Conservation (phyloP, 2,888 invertebrate genomes). For the Xestia sexstrigata region DNA sequence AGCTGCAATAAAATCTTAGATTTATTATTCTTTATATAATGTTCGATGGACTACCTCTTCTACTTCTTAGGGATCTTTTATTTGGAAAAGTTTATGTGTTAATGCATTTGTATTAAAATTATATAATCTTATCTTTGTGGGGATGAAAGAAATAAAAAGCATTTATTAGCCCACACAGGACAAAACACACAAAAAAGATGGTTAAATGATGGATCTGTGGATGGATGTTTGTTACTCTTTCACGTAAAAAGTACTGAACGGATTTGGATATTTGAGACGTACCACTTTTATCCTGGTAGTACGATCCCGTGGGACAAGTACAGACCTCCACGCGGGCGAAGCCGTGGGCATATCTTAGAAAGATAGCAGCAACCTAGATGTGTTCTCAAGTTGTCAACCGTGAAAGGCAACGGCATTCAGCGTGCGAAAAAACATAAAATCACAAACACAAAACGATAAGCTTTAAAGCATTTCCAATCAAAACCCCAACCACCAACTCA, state of each 20-base stretch:
- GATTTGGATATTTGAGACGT: not conserved
- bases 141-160: too few species aligned
- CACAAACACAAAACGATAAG: not conserved
- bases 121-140: not conserved
- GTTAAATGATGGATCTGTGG: not conserved
- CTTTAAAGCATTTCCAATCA: not conserved
- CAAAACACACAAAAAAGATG: too few species aligned
- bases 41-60: not conserved
- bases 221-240: not conserved
- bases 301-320: not conserved
- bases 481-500: not conserved
- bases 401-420: not conserved
- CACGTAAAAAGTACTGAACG: not conserved
- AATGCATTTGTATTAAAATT: not conserved
- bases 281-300: not conserved
- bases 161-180: too few species aligned
- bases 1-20: not conserved
- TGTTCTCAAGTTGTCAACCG: not conserved
- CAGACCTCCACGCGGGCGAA: not conserved
- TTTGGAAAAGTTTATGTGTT: not conserved
- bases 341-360: not conserved
- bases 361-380: not conserved
- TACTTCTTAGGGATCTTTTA: not conserved
- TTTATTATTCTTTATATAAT: conserved; percentile 6
- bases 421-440: not conserved